Percentiles rank a stretch among this genome's conserved stretches.
phyloP scores from a whole-genome alignment of 1,140 invertebrate genomes.

The Panulirus ornatus region DNA sequence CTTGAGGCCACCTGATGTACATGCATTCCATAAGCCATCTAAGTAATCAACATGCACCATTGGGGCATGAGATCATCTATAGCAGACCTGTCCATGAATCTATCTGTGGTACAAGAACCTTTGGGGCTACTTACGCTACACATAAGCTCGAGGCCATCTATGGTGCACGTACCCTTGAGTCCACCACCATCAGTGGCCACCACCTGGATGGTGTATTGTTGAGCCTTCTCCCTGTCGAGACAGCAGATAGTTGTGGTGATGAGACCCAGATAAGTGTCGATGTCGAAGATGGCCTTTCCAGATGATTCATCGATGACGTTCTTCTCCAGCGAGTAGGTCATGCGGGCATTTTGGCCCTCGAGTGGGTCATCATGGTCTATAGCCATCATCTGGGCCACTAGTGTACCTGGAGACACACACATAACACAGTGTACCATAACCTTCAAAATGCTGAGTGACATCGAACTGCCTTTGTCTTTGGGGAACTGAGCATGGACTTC shows the following conservation, averaged over 20 bases:
- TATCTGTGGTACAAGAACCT: neutral
- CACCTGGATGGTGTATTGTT: conserved; percentile 31
- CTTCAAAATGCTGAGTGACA: too few species aligned
- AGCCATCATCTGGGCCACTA: conserved; percentile 21
- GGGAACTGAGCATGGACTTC: too few species aligned
- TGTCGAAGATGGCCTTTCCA: conserved; percentile 24
- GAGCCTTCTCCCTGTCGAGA: conserved; percentile 40
- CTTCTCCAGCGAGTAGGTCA: conserved; percentile 34
- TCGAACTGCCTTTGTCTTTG: too few species aligned
- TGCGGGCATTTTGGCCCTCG: conserved; percentile 26
- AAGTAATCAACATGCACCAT: too few species aligned
- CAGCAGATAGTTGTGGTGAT: conserved; percentile 38
- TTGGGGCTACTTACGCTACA: neutral
- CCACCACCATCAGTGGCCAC: conserved; percentile 40
- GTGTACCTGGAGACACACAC: neutral
- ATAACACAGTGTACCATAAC: too few species aligned
- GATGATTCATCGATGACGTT: conserved; percentile 33
- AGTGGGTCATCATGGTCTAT: conserved; percentile 34
- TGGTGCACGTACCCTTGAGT: conserved; percentile 21
- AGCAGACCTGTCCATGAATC: neutral
- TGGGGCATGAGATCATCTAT: too few species aligned
- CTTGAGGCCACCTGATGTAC: neutral
- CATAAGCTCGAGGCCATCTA: neutral
- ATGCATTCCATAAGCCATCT: neutral
- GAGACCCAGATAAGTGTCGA: conserved; percentile 16